Evolutionary conservation across 2,888 invertebrate genomes (phyloP).

Genomic region (Crocallis elinguaria): DNA sequence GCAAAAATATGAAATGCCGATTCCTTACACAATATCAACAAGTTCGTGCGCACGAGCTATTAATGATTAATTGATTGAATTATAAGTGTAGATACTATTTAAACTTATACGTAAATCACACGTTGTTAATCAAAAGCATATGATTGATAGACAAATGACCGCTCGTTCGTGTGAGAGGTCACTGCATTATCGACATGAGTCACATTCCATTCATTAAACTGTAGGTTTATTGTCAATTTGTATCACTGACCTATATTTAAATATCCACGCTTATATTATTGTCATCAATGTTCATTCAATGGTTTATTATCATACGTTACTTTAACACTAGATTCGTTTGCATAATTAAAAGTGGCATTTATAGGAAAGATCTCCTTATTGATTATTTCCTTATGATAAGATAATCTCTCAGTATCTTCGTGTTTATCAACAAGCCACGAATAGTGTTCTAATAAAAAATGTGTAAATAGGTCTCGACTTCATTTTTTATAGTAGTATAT

Average conservation of each 20-base stretch:
- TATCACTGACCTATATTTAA: constrained; percentile 32
- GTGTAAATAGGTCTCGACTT: too few species aligned
- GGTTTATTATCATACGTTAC: not conserved
- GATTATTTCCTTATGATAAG: too few species aligned
- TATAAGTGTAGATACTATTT: not conserved
- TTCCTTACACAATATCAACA: too few species aligned
- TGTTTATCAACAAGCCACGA: too few species aligned
- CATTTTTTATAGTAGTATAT: too few species aligned
- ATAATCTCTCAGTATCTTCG: too few species aligned
- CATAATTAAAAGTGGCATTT: too few species aligned
- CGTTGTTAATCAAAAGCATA: constrained; percentile 10
- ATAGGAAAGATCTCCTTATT: too few species aligned
- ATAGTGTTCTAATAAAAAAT: too few species aligned
- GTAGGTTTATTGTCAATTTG: constrained; percentile 13
- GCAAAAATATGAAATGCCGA: too few species aligned
- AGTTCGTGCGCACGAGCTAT: too few species aligned
- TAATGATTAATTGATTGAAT: not conserved
- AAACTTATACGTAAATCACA: not conserved
- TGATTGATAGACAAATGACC: constrained; percentile 33
- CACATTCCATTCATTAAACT: constrained; percentile 21
- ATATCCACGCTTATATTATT: constrained; percentile 7
- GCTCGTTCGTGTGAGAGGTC: constrained; percentile 23
- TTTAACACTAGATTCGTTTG: not conserved
- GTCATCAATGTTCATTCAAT: not conserved
- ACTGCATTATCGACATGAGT: constrained; percentile 29